Base-by-base conservation (phyloP, 2,113 vertebrate genomes). In the Sakesphorus luctuosus region DNA sequence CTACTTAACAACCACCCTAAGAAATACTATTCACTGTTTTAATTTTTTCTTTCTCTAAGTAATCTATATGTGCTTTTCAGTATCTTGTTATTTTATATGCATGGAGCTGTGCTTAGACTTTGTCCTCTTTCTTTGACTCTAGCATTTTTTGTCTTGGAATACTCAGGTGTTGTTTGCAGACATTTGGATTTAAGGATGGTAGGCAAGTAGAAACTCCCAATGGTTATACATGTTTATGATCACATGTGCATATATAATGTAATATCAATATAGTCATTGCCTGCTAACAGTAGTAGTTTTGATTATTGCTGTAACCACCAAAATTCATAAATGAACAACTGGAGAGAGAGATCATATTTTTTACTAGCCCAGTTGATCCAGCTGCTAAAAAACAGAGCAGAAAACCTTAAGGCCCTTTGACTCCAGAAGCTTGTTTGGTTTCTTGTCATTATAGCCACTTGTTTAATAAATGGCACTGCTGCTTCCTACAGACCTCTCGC, bases 401-500 rank as follows among this genome's bases (percentile, higher is more conserved):
- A 47, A 12, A 81, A 44, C 53, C 23, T 69, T 35, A 81, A 81
- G 23, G 18, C 8, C 13, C 6, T 82, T 78, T 44, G 26, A 24
- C 7, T 82, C 26, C 35, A 68, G 63, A 90, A 68, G 2, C 11
- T 61, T 76, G 47, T 76, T 93, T 72, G 19, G 0, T 5, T 59
- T 40, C 79, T 59, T 72, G 15, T 81, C 63, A 7, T 84, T 67
- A 63, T 35, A 90, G 47, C 3, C 38, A 36, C 29, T 71, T 1
- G 5, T 89, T 68, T 96, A 93, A 86, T 74, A 94, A 84, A 90
- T 17, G 50, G 13, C 38, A 89, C 38, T 84, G 52, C 68, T 90
- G 84, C 83, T 92, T 40, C 73, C 76, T 67, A 10, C 56, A 81
- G 73, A 74, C 65, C 68, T 58, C 91, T 88, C 94, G 95, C 83